Evolutionary conservation across 2,797 vertebrate genomes (phyloP).

Genomic region (Podargus strigoides): DNA sequence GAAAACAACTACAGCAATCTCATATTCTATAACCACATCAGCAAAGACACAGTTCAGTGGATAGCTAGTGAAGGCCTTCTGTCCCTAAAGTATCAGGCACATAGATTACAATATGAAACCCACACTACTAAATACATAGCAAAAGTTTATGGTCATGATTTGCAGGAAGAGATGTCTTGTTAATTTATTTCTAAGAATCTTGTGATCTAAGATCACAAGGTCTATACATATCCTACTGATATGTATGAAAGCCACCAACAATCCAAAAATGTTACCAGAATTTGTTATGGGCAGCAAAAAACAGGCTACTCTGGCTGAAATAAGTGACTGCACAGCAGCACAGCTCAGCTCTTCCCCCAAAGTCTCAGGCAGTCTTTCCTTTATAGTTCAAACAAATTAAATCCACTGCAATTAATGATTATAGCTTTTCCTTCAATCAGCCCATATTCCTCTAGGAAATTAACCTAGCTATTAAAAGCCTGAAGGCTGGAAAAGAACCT

Average conservation of each 20-base stretch:
- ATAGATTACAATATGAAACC: not conserved
- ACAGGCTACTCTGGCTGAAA: not conserved
- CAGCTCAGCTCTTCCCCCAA: not conserved
- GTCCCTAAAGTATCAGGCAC: not conserved
- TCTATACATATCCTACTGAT: not conserved
- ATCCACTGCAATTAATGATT: conserved; percentile 61
- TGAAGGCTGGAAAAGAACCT: conserved; percentile 57
- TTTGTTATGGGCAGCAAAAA: not conserved
- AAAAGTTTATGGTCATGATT: not conserved
- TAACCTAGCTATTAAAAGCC: conserved; percentile 66
- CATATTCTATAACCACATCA: not conserved
- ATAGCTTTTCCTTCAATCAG: conserved; percentile 63
- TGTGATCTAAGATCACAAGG: not conserved
- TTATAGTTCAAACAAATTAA: conserved; percentile 59
- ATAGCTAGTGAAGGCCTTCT: not conserved
- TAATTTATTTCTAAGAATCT: not conserved
- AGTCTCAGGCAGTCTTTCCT: conserved; percentile 36
- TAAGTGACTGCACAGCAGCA: not conserved
- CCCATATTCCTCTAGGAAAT: conserved; percentile 60
- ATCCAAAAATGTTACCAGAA: not conserved
- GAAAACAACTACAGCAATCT: not conserved
- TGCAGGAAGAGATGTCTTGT: not conserved
- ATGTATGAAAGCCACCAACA: not conserved
- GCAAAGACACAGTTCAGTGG: not conserved
- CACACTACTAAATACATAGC: not conserved